Conservation (phyloP, 2,888 invertebrate genomes). For the Apamea epomidion region DNA sequence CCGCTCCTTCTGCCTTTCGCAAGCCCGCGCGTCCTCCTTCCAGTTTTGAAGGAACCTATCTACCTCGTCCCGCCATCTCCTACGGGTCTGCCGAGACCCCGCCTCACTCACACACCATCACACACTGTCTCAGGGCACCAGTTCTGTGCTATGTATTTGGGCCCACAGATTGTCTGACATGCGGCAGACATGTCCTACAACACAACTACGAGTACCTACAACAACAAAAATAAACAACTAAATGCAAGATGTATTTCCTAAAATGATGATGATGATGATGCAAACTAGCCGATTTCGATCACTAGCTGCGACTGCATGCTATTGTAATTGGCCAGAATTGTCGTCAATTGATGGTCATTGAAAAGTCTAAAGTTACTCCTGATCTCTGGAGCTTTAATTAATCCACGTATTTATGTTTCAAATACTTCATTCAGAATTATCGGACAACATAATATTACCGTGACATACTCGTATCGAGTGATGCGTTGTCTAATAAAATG, state of each 20-base stretch:
- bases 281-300: not conserved
- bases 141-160: not conserved
- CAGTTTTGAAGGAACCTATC: too few relatives aligned
- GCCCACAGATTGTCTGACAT: not conserved
- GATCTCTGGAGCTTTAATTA: constrained; percentile 2
- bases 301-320: not conserved
- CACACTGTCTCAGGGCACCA: too few relatives aligned
- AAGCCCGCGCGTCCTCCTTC: too few relatives aligned
- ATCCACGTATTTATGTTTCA: not conserved
- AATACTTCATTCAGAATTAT: constrained; percentile 11
- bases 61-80: too few relatives aligned
- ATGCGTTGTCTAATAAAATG: constrained; percentile 14
- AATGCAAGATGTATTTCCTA: not conserved
- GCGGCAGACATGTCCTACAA: not conserved
- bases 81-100: too few relatives aligned
- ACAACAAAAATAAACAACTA: not conserved
- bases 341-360: constrained; percentile 1
- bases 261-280: too few relatives aligned
- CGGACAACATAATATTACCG: too few relatives aligned
- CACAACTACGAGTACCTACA: not conserved
- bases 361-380: not conserved
- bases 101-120: too few relatives aligned
- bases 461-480: not conserved
- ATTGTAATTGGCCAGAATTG: not conserved
- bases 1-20: too few relatives aligned